Conservation (phyloP, 2,888 invertebrate genomes). For the Oxyteleia sp. region DNA sequence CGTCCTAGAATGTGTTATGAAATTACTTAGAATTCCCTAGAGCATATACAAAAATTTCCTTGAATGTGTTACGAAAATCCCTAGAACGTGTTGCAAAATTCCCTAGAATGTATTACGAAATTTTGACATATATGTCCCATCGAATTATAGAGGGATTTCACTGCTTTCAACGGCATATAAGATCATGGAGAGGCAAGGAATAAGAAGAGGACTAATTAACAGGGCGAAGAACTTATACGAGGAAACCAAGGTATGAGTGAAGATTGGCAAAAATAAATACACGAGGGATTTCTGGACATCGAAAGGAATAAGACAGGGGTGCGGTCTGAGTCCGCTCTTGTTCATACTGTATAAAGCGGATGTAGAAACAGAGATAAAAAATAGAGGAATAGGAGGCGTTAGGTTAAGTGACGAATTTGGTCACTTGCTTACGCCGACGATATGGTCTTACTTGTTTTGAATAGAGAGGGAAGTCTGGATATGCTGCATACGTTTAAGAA, state of each 20-base stretch:
- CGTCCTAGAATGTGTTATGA: too few species aligned
- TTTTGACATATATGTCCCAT: too few species aligned
- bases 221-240: not conserved
- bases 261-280: too few species aligned
- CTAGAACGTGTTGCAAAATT: too few species aligned
- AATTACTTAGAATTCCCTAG: too few species aligned
- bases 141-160: too few species aligned
- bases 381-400: conserved; percentile 48
- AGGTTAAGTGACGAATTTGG: not conserved
- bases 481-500: not conserved
- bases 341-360: conserved; percentile 65
- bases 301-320: conserved; percentile 69
- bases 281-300: not conserved
- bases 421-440: conserved; percentile 4
- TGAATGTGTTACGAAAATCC: too few species aligned
- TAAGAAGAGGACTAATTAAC: conserved; percentile 2
- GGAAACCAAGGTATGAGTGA: conserved; percentile 7
- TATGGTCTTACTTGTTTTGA: not conserved
- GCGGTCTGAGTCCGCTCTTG: conserved; percentile 64
- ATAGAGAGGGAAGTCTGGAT: not conserved
- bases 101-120: too few species aligned
- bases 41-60: too few species aligned
- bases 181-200: conserved; percentile 22
- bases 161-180: too few species aligned
- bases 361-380: conserved; percentile 45